These are phyloP conservation scores for Dryomyza anilis DNA, from an alignment of 2,888 invertebrate species.

Conservation along the genomic window DNA sequence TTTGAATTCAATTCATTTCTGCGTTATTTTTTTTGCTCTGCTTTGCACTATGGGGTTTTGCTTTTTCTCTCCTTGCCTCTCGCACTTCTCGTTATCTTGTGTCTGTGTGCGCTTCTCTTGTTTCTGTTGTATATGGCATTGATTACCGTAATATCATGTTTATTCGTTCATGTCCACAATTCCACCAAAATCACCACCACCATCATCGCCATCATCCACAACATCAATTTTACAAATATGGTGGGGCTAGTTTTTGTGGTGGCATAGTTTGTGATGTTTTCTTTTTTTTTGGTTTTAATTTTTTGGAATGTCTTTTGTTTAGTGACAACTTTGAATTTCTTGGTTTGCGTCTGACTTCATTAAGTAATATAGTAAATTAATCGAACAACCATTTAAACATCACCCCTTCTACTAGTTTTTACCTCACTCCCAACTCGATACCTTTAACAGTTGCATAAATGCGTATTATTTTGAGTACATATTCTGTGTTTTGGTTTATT, in stretches of 20 bases:
- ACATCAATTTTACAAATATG: background rate
- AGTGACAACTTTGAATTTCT: too few relatives aligned
- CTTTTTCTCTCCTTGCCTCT: background rate
- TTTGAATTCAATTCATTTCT: background rate
- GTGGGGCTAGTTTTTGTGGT: background rate
- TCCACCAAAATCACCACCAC: slow-evolving; percentile 5
- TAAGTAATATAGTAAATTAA: too few relatives aligned
- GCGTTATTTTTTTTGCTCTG: too few relatives aligned
- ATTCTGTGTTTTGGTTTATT: too few relatives aligned
- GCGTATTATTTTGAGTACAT: too few relatives aligned
- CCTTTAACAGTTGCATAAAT: too few relatives aligned
- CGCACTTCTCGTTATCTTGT: background rate
- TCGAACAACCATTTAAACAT: too few relatives aligned
- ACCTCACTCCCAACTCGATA: too few relatives aligned
- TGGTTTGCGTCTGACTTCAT: too few relatives aligned
- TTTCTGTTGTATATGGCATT: slow-evolving; percentile 44
- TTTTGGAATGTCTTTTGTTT: background rate
- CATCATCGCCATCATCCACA: too few relatives aligned
- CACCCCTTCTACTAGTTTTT: too few relatives aligned
- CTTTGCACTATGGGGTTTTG: too few relatives aligned
- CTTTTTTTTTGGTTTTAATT: background rate
- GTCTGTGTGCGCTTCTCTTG: slow-evolving; percentile 9
- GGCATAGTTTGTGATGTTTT: background rate
- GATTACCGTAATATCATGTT: slow-evolving; percentile 50
- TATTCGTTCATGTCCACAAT: slow-evolving; percentile 25